These are phyloP conservation scores for Drosophila pallidifrons DNA, from an alignment of 1,140 invertebrate genomes.

Conservation along the genomic window DNA sequence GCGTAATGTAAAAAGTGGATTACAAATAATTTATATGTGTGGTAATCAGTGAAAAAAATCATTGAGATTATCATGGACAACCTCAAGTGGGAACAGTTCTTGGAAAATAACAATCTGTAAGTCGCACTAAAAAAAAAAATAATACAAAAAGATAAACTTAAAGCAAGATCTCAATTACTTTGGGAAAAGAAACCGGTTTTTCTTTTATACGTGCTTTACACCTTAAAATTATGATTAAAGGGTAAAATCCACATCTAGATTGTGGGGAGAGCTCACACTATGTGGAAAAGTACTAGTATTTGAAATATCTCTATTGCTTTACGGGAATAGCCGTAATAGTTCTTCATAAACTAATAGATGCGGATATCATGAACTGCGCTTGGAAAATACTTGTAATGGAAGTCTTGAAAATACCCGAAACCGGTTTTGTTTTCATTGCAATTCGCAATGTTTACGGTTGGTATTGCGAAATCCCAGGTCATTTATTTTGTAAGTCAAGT, in stretches of 20 bases:
- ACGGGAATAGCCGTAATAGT: not conserved
- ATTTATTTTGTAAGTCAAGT: conserved; percentile 14
- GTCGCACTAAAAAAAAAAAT: conserved; percentile 16
- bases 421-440: conserved; percentile 18
- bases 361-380: not conserved
- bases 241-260: not conserved
- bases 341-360: not conserved
- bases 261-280: conserved; percentile 6
- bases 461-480: conserved; percentile 5
- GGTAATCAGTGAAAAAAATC: not conserved
- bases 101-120: conserved; percentile 75
- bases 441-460: conserved; percentile 16
- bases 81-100: conserved; percentile 56
- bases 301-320: conserved; percentile 15
- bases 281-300: conserved; percentile 5
- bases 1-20: not conserved
- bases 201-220: conserved; percentile 1
- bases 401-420: not conserved
- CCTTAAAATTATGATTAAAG: not conserved
- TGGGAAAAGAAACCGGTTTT: conserved; percentile 22
- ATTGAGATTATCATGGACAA: conserved; percentile 41
- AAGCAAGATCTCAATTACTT: conserved; percentile 14
- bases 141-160: not conserved
- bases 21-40: not conserved
- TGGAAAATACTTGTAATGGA: conserved; percentile 18